Evolutionary conservation across 2,797 vertebrate species (phyloP).

Genomic region (Karalla daura): DNA sequence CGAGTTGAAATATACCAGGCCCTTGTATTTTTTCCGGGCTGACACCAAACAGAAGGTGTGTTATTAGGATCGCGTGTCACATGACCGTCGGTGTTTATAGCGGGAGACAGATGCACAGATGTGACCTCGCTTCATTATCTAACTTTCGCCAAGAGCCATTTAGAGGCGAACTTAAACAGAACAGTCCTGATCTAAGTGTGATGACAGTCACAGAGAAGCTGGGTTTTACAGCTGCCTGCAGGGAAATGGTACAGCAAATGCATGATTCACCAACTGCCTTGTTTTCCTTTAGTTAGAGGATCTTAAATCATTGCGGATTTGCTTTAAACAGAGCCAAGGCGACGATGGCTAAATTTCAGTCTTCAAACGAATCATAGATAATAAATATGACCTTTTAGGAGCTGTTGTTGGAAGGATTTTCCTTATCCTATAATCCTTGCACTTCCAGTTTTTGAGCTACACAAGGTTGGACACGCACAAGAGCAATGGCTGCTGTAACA

Average conservation of each 20-base stretch:
- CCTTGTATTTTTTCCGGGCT: background rate
- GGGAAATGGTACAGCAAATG: background rate
- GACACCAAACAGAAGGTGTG: conserved; percentile 15
- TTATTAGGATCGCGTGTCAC: background rate
- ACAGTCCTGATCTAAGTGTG: conserved; percentile 6
- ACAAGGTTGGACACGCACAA: no score
- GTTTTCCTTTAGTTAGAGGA: background rate
- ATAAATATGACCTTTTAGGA: background rate
- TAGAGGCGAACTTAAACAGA: background rate
- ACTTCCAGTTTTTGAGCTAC: background rate
- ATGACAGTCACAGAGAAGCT: background rate
- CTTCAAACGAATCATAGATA: background rate
- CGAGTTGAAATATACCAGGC: conserved; percentile 16
- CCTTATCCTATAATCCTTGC: background rate
- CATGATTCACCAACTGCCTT: background rate
- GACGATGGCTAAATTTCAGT: background rate
- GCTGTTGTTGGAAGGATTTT: background rate
- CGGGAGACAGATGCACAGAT: background rate
- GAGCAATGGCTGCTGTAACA: background rate
- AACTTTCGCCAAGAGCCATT: background rate
- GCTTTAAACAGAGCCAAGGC: background rate
- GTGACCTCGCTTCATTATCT: background rate
- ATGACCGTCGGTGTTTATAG: background rate
- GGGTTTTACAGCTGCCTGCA: background rate
- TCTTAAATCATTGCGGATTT: background rate